Evolutionary conservation across 1,140 invertebrate species (phyloP), one percentile per base, ranked within the genome.

Genomic region (Lepidurus arcticus): DNA sequence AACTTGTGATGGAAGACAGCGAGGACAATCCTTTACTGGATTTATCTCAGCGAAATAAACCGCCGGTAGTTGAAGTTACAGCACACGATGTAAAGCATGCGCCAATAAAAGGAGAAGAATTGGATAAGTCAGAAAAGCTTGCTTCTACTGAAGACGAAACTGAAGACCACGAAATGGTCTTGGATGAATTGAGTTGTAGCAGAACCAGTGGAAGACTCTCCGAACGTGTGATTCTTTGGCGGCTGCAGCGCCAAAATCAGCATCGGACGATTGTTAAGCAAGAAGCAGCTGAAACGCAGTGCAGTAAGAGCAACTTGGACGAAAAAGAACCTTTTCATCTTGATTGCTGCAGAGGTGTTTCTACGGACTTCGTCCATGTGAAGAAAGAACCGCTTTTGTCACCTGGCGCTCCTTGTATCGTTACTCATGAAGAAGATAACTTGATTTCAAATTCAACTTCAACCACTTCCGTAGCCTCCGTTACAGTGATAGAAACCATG

Each of bases 1-100:
- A 65, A 21, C 53, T n/a, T 21, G 53, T 65, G 53, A 7, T 21
- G 53, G 53, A 65, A 13, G 53, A 13, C 21, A 11, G 53, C 21
- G 53, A 65, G 21, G 53, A 65, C 53, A 65, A 65, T 21, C 53
- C 53, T 9, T 65, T 65, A 65, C 53, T 65, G 53, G 53, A 65
- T 65, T 65, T 65, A 65, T 65, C 53, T 65, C 53, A 65, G 21
- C 53, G 53, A 13, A 13, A 13, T 65, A 65, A 65, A 7, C 7
- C 16, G 13, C 53, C 53, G 21, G n/a, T 65, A 13, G n/a, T 65
- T 0, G 16, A 65, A 65, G 53, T 65, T 65, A 5, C 53, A 65
- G 53, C 8, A 21, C 16, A 65, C 4, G 53, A 65, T 65, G 16
- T 65, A 13, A 65, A 65, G 53, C 16, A 13, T 16, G 53, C 21